These are phyloP conservation scores for Homarus americanus DNA, from an alignment of 1,140 invertebrate species.

Conservation along the genomic window DNA sequence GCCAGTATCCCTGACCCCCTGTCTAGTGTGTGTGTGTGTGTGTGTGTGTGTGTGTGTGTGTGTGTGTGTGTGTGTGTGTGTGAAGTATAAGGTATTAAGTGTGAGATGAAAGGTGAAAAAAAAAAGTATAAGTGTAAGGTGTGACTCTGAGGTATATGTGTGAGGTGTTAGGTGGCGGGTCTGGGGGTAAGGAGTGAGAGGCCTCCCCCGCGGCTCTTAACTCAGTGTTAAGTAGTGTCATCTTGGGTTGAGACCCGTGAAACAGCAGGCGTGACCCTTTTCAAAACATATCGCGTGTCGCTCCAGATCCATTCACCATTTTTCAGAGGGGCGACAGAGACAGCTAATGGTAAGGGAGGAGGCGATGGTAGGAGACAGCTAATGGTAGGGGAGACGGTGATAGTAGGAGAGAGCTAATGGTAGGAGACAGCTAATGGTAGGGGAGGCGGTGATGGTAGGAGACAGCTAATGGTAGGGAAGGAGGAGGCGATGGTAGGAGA, in stretches of 20 bases:
- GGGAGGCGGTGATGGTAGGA: no score
- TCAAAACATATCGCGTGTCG: neutral
- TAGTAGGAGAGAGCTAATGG: no score
- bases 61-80: neutral
- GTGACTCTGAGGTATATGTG: no score
- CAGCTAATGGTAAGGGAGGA: no score
- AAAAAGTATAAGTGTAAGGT: no score
- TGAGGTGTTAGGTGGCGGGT: no score
- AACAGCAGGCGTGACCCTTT: neutral
- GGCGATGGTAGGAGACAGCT: no score
- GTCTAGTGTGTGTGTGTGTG: neutral
- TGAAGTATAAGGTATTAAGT: neutral
- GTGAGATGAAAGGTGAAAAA: no score
- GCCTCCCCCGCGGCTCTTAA: neutral
- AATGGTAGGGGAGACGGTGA: no score
- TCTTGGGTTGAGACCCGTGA: neutral
- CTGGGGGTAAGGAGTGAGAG: neutral
- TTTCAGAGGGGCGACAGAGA: neutral
- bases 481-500: no score
- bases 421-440: neutral
- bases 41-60: neutral
- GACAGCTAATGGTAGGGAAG: no score
- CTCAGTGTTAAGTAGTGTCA: conserved; percentile 15
- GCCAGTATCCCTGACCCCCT: no score
- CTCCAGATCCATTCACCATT: neutral